Evolutionary conservation across 2,113 vertebrate genomes (phyloP), one percentile per base, ranked within the genome.

Genomic region (Paedocypris sp.): DNA sequence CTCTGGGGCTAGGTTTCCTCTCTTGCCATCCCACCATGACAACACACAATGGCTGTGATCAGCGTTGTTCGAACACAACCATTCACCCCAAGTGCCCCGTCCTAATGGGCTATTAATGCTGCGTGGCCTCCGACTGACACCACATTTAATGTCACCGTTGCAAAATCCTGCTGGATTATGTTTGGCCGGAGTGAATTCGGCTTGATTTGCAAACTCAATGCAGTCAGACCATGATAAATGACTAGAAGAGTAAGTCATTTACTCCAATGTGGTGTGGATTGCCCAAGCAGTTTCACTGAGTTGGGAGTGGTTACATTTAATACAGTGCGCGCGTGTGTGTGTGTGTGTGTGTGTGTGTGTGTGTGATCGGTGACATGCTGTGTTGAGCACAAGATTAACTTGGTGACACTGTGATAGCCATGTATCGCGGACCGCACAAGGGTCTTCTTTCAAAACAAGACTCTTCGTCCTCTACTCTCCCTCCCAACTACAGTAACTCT

Each of bases 1-100:
- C 68, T 57, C 32, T 62, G 57, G 42, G 51, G 49, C 56, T 70
- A 59, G 65, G 68, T 70, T 70, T 70, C 58, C 68, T 61, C 68
- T 62, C 29, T 20, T 45, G 50, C 51, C 63, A 25, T 51, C 58
- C 58, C 58, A 66, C 36, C 68, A 70, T 52, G 51, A 62, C 68
- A 66, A 52, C 68, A 66, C 45, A 66, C 68, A 70, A 66, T 66
- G 52, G 36, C 51, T 38, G 50, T 62, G 51, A 70, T 70, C 52
- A 66, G 26, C 43, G 58, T 58, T 58, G 54, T 62, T 58, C 58
- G 43, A 66, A 58, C 54, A 66, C 52, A 58, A 58, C 58, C 58
- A 45, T 66, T 70, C 58, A 70, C 63, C 68, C 47, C 41, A 52
- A 43, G 45, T 45, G 68, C 66, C 68, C 68, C 56, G 22, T 66